These are phyloP conservation scores for Camelus bactrianus DNA, from an alignment of 2,113 vertebrate species.

Conservation along the genomic window DNA sequence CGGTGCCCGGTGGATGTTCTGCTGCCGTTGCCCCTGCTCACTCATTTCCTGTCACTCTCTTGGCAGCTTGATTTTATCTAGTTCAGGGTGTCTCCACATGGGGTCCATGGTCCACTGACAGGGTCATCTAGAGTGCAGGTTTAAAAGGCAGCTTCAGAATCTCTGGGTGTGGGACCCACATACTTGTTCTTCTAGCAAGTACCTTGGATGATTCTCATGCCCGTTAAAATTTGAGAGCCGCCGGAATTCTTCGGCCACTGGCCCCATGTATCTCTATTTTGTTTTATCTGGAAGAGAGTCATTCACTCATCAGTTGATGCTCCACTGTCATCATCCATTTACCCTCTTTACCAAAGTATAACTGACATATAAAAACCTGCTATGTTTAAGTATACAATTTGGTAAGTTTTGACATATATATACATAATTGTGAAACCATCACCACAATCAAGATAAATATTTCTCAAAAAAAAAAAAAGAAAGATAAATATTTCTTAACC, in stretches of 20 bases:
- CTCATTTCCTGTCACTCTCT: background rate
- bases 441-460: background rate
- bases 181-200: background rate
- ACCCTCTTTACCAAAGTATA: background rate
- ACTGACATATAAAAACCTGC: background rate
- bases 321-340: background rate
- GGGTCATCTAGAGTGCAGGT: background rate
- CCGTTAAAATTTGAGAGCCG: background rate
- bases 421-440: background rate
- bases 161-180: background rate
- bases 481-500: background rate
- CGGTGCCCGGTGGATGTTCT: background rate
- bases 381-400: background rate
- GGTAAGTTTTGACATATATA: background rate
- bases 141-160: conserved; percentile 1
- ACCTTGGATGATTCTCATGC: background rate
- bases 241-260: background rate
- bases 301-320: background rate
- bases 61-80: background rate
- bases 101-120: background rate
- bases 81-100: background rate
- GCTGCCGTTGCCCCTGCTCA: accelerated
- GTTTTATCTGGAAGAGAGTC: background rate
- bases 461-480: background rate
- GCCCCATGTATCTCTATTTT: background rate